Conservation (phyloP, 1,140 invertebrate genomes). For the Drosophila teissieri region DNA sequence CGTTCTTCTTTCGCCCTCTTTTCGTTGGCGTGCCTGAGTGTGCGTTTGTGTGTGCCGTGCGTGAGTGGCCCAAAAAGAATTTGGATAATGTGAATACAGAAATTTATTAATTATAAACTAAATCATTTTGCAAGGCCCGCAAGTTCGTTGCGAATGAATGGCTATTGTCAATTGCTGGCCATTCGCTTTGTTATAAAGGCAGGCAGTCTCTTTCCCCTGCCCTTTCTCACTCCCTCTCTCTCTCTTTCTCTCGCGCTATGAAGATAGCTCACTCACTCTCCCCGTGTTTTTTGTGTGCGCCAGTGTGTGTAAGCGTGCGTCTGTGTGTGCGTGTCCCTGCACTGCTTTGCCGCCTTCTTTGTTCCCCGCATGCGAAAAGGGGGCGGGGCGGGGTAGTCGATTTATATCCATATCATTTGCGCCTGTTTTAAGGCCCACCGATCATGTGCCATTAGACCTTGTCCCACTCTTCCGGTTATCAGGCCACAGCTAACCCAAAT, state of each 20-base stretch:
- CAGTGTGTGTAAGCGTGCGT: slow-evolving; percentile 23
- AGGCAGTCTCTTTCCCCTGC: slow-evolving; percentile 17
- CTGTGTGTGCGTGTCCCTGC: slow-evolving; percentile 58
- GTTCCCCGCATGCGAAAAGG: slow-evolving; percentile 44
- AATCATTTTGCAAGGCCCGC: slow-evolving; percentile 28
- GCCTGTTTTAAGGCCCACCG: slow-evolving; percentile 52
- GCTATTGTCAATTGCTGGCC: slow-evolving; percentile 37
- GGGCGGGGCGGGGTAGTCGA: slow-evolving; percentile 12
- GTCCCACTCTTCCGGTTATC: slow-evolving; percentile 28
- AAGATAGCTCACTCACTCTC: not conserved
- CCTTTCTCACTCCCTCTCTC: slow-evolving; percentile 9
- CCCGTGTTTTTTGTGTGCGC: slow-evolving; percentile 5
- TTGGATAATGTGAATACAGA: slow-evolving; percentile 19
- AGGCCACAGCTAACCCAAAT: slow-evolving; percentile 32
- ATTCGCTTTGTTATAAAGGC: slow-evolving; percentile 53
- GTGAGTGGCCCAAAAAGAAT: slow-evolving; percentile 38
- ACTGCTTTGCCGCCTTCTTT: slow-evolving; percentile 75
- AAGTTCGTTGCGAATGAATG: slow-evolving; percentile 45
- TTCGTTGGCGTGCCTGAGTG: slow-evolving; percentile 20
- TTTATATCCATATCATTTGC: slow-evolving; percentile 69
- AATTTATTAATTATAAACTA: slow-evolving; percentile 46
- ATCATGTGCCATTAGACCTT: slow-evolving; percentile 64
- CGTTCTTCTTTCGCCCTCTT: slow-evolving; percentile 50
- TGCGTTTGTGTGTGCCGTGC: slow-evolving; percentile 32
- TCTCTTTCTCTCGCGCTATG: not conserved